A percentile compares a stretch with the other conserved stretches of the same genome.
These are phyloP conservation scores for Thamnophis elegans DNA, from an alignment of 2,797 vertebrate species.

Conservation along the genomic window DNA sequence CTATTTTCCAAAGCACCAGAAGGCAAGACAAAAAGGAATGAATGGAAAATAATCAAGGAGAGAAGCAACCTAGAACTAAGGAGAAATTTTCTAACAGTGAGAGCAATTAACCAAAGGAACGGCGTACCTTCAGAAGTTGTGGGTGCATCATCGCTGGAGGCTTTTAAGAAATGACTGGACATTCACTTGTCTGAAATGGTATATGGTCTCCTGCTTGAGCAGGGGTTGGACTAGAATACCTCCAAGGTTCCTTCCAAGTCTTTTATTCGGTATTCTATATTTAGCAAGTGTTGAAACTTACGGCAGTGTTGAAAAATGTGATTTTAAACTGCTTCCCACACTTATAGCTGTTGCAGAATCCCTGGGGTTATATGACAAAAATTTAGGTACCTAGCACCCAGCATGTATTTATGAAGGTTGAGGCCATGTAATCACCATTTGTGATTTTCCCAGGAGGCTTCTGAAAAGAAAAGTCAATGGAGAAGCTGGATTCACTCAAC, in stretches of 20 bases:
- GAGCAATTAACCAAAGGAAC: neutral
- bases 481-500: neutral
- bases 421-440: neutral
- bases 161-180: neutral
- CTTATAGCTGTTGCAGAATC: neutral
- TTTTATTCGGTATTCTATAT: neutral
- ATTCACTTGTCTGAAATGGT: neutral
- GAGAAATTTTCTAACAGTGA: neutral
- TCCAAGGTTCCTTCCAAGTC: neutral
- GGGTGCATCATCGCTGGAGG: neutral
- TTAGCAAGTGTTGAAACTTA: neutral
- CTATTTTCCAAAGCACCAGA: neutral
- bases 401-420: neutral
- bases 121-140: neutral
- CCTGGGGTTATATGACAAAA: neutral
- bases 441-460: neutral
- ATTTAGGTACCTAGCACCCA: neutral
- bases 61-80: neutral
- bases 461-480: neutral
- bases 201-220: neutral
- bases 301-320: neutral
- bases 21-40: neutral
- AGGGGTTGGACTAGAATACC: neutral
- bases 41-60: neutral
- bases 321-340: neutral